A percentile compares a stretch with the other conserved stretches of the same genome.
Evolutionary conservation across 2,888 invertebrate species (phyloP).

Genomic region (Nezara viridula): DNA sequence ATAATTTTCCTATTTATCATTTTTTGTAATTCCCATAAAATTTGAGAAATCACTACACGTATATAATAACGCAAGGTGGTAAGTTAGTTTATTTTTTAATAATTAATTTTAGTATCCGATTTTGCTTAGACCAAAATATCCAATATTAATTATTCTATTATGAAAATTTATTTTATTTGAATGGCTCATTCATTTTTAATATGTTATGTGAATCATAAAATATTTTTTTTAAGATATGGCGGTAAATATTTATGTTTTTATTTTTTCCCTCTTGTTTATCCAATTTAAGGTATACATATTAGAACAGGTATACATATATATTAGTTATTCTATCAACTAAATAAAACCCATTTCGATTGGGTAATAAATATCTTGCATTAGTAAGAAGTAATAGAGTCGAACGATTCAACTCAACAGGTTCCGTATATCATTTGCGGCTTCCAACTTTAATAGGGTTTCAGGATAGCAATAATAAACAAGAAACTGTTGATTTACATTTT

Average conservation of each 20-base stretch:
- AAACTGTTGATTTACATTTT: slow-evolving; percentile 8
- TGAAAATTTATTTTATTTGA: too few relatives aligned
- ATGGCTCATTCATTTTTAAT: too few relatives aligned
- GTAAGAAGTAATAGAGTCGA: slow-evolving; percentile 5
- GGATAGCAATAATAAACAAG: neutral
- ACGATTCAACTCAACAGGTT: neutral
- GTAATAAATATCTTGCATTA: neutral
- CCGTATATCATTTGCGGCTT: neutral
- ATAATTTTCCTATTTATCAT: too few relatives aligned
- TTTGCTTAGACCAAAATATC: too few relatives aligned
- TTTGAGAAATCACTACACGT: too few relatives aligned
- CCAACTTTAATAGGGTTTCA: neutral
- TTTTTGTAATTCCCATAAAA: too few relatives aligned
- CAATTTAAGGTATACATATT: neutral
- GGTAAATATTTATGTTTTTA: neutral
- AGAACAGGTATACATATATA: neutral
- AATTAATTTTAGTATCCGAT: too few relatives aligned
- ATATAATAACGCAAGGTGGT: too few relatives aligned
- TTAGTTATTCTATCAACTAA: neutral
- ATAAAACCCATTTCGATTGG: neutral
- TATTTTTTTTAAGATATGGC: neutral
- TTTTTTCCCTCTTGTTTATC: neutral
- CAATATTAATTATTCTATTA: too few relatives aligned
- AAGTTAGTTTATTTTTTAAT: too few relatives aligned
- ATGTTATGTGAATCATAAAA: too few relatives aligned